These are phyloP conservation scores for Setipinna tenuifilis DNA, from an alignment of 2,797 vertebrate genomes.

Conservation along the genomic window DNA sequence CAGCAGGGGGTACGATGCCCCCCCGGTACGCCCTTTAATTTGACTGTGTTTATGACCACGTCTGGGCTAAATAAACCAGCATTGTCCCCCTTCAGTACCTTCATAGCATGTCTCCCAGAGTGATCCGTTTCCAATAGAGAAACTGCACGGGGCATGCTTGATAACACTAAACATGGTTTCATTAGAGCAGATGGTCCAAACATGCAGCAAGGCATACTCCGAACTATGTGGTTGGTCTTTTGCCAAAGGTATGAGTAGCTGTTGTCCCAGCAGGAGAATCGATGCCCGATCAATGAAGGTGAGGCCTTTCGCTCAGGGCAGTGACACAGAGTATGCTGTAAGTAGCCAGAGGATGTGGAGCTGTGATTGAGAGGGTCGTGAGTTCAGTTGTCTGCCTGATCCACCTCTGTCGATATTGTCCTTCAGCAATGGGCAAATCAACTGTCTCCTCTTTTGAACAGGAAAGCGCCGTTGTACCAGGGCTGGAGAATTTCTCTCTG, in stretches of 20 bases:
- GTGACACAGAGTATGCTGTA: background rate
- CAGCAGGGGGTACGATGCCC: too few relatives aligned
- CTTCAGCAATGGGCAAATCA: background rate
- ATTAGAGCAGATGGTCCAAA: background rate
- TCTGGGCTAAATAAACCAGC: too few relatives aligned
- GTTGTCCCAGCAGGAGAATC: background rate
- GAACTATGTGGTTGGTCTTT: background rate
- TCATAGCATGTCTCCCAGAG: too few relatives aligned
- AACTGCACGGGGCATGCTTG: background rate
- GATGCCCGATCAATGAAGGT: background rate
- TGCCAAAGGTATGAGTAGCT: background rate
- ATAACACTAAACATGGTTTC: background rate
- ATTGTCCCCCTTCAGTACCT: too few relatives aligned
- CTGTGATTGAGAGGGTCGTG: background rate
- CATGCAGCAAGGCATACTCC: background rate
- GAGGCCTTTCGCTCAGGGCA: background rate
- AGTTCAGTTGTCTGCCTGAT: background rate
- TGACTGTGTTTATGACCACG: too few relatives aligned
- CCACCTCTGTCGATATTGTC: background rate
- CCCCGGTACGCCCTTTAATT: too few relatives aligned
- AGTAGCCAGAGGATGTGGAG: background rate
- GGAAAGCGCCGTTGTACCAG: background rate
- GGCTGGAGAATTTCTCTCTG: background rate
- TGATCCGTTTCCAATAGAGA: too few relatives aligned
- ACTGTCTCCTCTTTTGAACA: background rate